A percentile compares a stretch with the other conserved stretches of the same genome.
Evolutionary conservation across 2,113 vertebrate genomes (phyloP).

Genomic region (Brachyistius frenatus): DNA sequence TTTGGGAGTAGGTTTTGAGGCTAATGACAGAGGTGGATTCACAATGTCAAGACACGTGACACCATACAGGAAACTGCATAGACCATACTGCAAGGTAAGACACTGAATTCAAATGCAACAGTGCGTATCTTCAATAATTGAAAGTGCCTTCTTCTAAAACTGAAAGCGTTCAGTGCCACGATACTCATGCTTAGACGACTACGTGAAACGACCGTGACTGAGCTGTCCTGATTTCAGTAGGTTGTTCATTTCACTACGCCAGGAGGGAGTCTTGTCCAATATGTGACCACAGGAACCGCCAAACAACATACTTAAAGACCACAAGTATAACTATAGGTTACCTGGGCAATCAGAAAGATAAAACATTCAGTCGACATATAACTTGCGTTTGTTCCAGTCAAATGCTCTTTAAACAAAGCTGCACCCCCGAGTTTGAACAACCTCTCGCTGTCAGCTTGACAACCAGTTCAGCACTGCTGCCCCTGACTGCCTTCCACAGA

Average conservation of each 20-base stretch:
- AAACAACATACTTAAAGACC: conserved; percentile 1
- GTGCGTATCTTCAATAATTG: neutral
- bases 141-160: neutral
- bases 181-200: too few species aligned
- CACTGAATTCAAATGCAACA: too few species aligned
- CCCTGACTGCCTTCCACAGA: conserved; percentile 20
- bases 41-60: neutral
- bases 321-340: neutral
- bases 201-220: neutral
- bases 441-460: conserved; percentile 31
- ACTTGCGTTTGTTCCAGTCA: conserved; percentile 15
- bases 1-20: neutral
- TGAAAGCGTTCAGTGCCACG: neutral
- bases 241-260: neutral
- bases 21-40: neutral
- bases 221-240: neutral
- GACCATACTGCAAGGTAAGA: too few species aligned
- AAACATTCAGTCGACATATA: neutral
- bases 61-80: neutral
- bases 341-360: neutral
- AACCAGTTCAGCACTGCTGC: conserved; percentile 29
- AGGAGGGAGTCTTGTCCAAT: neutral
- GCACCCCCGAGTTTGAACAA: conserved; percentile 11
- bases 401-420: conserved; percentile 19
- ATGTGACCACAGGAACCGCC: neutral